Base-by-base conservation (phyloP, 2,113 vertebrate genomes). In the Lates calcarifer region DNA sequence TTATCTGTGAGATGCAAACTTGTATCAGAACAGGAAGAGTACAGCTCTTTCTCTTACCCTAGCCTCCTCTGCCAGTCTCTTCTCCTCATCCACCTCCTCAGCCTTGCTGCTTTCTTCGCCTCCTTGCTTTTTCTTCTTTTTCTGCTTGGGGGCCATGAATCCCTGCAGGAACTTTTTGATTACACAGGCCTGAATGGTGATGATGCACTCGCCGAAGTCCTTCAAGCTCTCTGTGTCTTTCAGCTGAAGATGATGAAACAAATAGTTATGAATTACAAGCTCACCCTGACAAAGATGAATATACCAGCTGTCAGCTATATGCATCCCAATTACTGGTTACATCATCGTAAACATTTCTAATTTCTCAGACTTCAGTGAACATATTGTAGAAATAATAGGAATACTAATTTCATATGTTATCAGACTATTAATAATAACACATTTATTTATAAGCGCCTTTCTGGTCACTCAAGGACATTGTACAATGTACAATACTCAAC, bases 161-260 rank as follows among this genome's bases (percentile, higher is more conserved):
- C 98, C 98, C 92, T 99, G 98, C 63, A 99, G 94, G 91, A 98
- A 99, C 92, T 99, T 99, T 90, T 98, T 98, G 90, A 99, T 96
- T 17, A 99, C 96, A 43, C 97, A 96, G 77, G 96, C 96, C 83
- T 99, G 98, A 71, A 99, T 95, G 1, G 96, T 95, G 88, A 98
- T 96, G 89, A 99, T 94, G 77, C 95, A 96, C 84, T 99, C 98
- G 0, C 98, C 97, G 85, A 99, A 99, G 73, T 98, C 97, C 90
- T 97, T 98, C 77, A 99, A 82, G 89, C 94, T 97, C 83, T 98
- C 97, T 74, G 96, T 91, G 0, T 95, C 94, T 65, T 89, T 92
- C n/a, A 99, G 91, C 98, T 99, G 89, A 13, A 60, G 22, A 66
- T 41, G 26, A 78, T 15, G 18, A 49, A 63, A 49, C 0, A 15